These are phyloP conservation scores for Ennomos erosarius DNA, from an alignment of 2,888 invertebrate genomes.

Conservation along the genomic window DNA sequence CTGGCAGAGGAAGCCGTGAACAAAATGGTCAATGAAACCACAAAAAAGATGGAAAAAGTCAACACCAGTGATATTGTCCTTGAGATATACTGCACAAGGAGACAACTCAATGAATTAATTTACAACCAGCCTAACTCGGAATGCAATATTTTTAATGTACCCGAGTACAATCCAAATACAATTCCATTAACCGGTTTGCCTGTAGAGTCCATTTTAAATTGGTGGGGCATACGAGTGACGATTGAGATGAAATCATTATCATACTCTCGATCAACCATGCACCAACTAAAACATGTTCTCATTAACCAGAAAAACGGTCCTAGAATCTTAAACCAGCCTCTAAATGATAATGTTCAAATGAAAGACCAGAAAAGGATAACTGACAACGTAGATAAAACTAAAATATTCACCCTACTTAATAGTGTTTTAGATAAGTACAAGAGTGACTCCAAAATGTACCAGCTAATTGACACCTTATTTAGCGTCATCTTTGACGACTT, in stretches of 20 bases:
- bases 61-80: constrained; percentile 43
- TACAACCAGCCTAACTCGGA: constrained; percentile 18
- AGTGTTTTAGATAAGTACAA: not conserved
- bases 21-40: constrained; percentile 32
- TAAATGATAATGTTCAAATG: constrained; percentile 25
- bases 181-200: constrained; percentile 35
- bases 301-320: constrained; percentile 45
- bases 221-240: constrained; percentile 47
- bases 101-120: constrained; percentile 40
- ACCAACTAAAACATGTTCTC: constrained; percentile 48
- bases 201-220: constrained; percentile 53
- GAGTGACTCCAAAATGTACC: not conserved
- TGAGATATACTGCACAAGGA: constrained; percentile 52
- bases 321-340: constrained; percentile 11
- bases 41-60: constrained; percentile 14
- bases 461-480: constrained; percentile 25
- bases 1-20: constrained; percentile 46
- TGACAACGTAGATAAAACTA: not conserved
- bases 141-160: constrained; percentile 57
- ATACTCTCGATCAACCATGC: constrained; percentile 44
- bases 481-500: constrained; percentile 44
- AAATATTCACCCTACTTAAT: constrained; percentile 1
- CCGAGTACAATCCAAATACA: constrained; percentile 25
- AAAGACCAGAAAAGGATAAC: constrained; percentile 3
- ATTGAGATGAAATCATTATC: constrained; percentile 41